Conservation (phyloP, 2,797 vertebrate species). For the Helicolenus hilgendorfi region DNA sequence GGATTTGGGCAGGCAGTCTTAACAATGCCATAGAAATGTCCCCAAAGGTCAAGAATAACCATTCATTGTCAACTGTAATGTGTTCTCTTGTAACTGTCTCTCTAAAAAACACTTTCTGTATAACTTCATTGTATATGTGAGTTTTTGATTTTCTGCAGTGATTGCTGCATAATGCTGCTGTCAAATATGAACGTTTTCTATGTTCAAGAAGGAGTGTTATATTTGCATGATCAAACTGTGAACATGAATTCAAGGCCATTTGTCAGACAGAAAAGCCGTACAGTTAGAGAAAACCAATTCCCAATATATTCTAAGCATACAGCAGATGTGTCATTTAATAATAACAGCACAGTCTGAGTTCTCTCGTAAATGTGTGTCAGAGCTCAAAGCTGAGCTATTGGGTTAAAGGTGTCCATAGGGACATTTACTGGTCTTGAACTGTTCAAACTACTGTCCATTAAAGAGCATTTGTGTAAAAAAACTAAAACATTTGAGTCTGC, state of each 20-base stretch:
- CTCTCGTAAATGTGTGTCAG: not conserved
- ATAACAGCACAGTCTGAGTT: not conserved
- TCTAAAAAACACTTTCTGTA: not conserved
- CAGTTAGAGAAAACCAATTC: not conserved
- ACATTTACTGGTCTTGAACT: not conserved
- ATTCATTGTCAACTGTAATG: not conserved
- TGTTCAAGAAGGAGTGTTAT: no score
- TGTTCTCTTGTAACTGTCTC: not conserved
- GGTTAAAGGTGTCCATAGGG: not conserved
- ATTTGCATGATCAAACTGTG: not conserved
- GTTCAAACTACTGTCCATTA: constrained; percentile 17
- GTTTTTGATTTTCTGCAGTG: not conserved
- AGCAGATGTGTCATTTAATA: constrained; percentile 20
- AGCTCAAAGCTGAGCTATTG: not conserved
- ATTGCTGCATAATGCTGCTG: not conserved
- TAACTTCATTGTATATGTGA: not conserved
- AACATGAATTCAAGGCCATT: not conserved
- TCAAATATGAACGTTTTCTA: no score
- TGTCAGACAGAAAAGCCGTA: not conserved
- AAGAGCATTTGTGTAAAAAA: constrained; percentile 7
- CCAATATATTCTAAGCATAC: not conserved
- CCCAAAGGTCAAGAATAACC: not conserved
- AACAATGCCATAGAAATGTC: not conserved
- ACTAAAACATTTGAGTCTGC: constrained; percentile 17
- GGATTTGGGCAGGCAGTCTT: not conserved